Evolutionary conservation across 2,888 invertebrate species (phyloP).

Genomic region (Scotopteryx bipunctaria): DNA sequence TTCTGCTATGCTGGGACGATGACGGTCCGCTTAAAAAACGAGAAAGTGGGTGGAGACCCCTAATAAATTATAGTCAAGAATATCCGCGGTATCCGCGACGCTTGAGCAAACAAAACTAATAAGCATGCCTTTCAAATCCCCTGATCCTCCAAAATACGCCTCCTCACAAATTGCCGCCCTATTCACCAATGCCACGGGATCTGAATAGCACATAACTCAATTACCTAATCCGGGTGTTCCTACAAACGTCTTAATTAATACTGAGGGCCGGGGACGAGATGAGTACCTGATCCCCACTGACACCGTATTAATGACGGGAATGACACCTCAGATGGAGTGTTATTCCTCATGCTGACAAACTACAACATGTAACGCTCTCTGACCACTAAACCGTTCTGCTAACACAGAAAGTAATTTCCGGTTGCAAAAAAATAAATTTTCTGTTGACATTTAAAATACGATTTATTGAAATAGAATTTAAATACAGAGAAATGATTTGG

Average conservation of each 20-base stretch:
- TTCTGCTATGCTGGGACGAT: too few relatives aligned
- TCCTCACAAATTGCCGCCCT: slow-evolving; percentile 14
- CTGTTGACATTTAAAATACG: too few relatives aligned
- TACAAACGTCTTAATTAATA: slow-evolving; percentile 43
- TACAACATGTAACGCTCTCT: too few relatives aligned
- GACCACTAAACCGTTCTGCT: too few relatives aligned
- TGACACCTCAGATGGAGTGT: slow-evolving; percentile 9
- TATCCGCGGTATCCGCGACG: neutral
- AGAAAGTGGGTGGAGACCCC: too few relatives aligned
- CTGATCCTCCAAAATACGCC: slow-evolving; percentile 8
- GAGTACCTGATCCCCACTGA: slow-evolving; percentile 4
- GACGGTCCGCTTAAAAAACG: too few relatives aligned
- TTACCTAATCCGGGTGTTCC: slow-evolving; percentile 38
- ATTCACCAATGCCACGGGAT: slow-evolving; percentile 18
- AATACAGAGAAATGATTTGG: too few relatives aligned
- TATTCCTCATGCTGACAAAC: too few relatives aligned
- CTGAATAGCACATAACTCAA: slow-evolving; percentile 42
- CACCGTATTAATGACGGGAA: neutral
- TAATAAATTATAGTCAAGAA: too few relatives aligned
- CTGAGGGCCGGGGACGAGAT: slow-evolving; percentile 27
- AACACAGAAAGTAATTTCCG: too few relatives aligned
- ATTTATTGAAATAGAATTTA: too few relatives aligned
- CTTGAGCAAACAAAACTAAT: neutral
- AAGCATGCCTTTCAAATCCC: neutral
- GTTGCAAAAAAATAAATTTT: too few relatives aligned